phyloP scores from a whole-genome alignment of 2,888 invertebrate species.

The Timema podura region DNA sequence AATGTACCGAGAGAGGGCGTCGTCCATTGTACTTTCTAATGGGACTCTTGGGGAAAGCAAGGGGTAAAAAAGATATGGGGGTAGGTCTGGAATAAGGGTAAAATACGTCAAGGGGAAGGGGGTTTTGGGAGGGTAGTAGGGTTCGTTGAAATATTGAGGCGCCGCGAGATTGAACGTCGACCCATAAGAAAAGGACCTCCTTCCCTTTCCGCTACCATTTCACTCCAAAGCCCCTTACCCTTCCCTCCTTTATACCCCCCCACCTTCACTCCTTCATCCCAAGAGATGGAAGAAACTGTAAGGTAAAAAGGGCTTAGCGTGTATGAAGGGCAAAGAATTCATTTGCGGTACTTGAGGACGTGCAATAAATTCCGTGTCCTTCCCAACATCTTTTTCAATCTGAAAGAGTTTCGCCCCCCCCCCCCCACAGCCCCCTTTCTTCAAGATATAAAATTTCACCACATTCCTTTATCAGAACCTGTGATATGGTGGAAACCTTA shows the following conservation, averaged over 20 bases:
- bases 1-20: constrained; percentile 5
- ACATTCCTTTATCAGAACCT: constrained; percentile 5
- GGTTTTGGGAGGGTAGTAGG: not conserved
- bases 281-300: not conserved
- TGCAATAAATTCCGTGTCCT: constrained; percentile 14
- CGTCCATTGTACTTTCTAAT: constrained; percentile 11
- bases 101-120: not conserved
- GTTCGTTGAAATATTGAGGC: constrained; percentile 6
- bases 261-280: too few relatives aligned
- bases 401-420: constrained; percentile 1
- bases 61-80: too few relatives aligned
- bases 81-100: not conserved
- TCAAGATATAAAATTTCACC: not conserved
- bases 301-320: constrained; percentile 4
- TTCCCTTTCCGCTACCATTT: not conserved
- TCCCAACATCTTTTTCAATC: constrained; percentile 14
- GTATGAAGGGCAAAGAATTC: constrained; percentile 15
- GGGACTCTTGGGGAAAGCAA: not conserved
- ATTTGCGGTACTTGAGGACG: constrained; percentile 15
- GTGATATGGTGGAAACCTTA: not conserved
- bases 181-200: constrained; percentile 14
- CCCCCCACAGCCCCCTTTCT: not conserved
- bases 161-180: constrained; percentile 6
- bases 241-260: not conserved
- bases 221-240: not conserved